These are phyloP conservation scores for Sepioteuthis lessoniana DNA, from an alignment of 2,888 invertebrate species.

Conservation along the genomic window DNA sequence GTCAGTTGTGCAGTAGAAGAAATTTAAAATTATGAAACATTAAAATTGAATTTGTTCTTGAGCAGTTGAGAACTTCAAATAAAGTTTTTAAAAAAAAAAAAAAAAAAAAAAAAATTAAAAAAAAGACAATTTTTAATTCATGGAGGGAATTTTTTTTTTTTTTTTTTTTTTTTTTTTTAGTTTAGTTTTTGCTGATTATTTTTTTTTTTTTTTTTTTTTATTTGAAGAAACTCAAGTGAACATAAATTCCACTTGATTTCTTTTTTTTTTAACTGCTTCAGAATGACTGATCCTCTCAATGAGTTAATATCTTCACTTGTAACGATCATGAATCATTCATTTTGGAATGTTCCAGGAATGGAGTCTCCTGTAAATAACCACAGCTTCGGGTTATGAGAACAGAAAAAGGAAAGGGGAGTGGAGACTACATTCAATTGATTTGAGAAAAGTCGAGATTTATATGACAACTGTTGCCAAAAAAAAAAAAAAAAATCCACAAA, in stretches of 20 bases:
- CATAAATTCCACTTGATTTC: background rate
- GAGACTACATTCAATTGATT: too few species aligned
- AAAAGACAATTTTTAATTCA: background rate
- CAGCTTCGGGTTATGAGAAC: background rate
- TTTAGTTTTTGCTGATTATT: background rate
- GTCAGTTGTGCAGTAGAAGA: background rate
- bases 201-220: background rate
- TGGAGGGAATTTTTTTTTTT: background rate
- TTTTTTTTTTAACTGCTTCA: background rate
- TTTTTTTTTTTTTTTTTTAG: background rate
- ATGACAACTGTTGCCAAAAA: too few species aligned
- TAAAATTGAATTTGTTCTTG: background rate
- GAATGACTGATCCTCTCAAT: background rate
- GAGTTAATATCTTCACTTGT: background rate
- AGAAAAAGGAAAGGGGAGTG: too few species aligned
- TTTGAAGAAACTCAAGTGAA: background rate
- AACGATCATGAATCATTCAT: background rate
- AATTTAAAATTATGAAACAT: constrained; percentile 2
- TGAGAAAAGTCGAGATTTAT: too few species aligned
- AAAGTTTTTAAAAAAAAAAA: background rate
- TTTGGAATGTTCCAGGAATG: constrained; percentile 21
- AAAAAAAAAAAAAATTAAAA: too few species aligned
- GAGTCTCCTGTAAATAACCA: background rate
- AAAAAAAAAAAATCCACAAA: too few species aligned
- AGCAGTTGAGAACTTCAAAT: background rate